Base-by-base conservation (phyloP, 2,888 invertebrate species). In the Pristionchus arcanus region DNA sequence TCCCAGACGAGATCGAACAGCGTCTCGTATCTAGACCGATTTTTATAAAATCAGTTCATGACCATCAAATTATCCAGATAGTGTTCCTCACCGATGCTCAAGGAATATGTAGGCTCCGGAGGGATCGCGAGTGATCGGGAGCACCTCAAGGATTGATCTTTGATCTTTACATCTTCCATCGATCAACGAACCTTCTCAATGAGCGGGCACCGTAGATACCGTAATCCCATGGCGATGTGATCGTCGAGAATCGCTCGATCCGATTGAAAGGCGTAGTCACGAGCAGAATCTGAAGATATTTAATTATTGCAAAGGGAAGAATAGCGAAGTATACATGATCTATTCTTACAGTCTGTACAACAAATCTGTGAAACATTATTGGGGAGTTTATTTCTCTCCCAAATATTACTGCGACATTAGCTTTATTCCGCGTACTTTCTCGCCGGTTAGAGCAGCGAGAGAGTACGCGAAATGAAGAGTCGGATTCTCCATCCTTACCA, bases 201-300 rank as follows among this genome's bases (percentile, higher is more conserved):
- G 28, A 81, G 49, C 11, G 81, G 49, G 21, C 81, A 81, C 3
- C 81, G 53, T 3, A 81, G 81, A 81, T 81, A 81, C 49, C 81
- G 81, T 53, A 81, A 53, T 81, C 81, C 81, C n/a, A 34, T 25
- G 37, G 81, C 81, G 81, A 81, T 81, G 19, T 81, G 81, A 28
- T 81, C 81, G 49, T 81, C 81, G 81, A 81, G 81, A 81, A 81
- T 81, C n/a, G 81, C 81, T 28, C 81, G 81, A 81, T 81, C 81
- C 42, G 81, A 81, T 28, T 81, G 81, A 53, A 81, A 81, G 4
- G 81, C 81, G 49, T 81, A 81, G 81, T 81, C 81, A 28, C 81
- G 81, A 49, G 81, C 81, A 25, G n/a, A 28, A n/a, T 81, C 81
- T 81, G 77, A 37, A 42, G 68, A 34, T 13, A 34, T 34, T 31